phyloP scores from a whole-genome alignment of 2,797 vertebrate genomes.

The Bradypodion pumilum region DNA sequence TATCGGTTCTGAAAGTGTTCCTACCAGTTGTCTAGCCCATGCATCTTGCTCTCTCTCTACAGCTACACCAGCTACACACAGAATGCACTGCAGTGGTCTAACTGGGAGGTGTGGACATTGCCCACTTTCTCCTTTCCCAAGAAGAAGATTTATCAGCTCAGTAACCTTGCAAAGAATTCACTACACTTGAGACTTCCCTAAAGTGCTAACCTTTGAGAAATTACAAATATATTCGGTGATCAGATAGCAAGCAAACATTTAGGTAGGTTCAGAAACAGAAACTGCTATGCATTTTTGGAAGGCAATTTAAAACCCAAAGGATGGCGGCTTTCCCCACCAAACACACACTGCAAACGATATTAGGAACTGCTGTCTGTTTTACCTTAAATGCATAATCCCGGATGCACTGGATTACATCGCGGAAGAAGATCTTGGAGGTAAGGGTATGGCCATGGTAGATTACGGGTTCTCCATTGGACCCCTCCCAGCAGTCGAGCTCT shows the following conservation, averaged over 20 bases:
- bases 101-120: too few species aligned
- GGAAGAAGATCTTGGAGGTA: slow-evolving; percentile 95
- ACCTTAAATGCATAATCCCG: slow-evolving; percentile 91
- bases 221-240: background rate
- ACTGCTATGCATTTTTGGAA: too few species aligned
- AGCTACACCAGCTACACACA: too few species aligned
- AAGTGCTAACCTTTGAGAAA: background rate
- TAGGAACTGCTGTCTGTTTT: slow-evolving; percentile 12
- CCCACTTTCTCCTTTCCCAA: background rate
- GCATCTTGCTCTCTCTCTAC: too few species aligned
- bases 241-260: background rate
- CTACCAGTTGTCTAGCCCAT: too few species aligned
- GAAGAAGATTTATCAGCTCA: background rate
- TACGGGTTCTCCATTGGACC: slow-evolving; percentile 88
- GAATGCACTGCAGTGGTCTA: too few species aligned
- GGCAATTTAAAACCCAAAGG: too few species aligned
- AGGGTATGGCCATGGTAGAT: slow-evolving; percentile 94
- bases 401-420: slow-evolving; percentile 92
- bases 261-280: too few species aligned
- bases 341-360: too few species aligned
- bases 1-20: too few species aligned
- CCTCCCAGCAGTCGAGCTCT: slow-evolving; percentile 98
- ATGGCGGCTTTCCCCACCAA: too few species aligned
- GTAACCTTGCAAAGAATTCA: background rate
- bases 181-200: background rate